A percentile compares a stretch with the other conserved stretches of the same genome.
Evolutionary conservation across 1,140 invertebrate species (phyloP).

Genomic region (Drosophila sp.): DNA sequence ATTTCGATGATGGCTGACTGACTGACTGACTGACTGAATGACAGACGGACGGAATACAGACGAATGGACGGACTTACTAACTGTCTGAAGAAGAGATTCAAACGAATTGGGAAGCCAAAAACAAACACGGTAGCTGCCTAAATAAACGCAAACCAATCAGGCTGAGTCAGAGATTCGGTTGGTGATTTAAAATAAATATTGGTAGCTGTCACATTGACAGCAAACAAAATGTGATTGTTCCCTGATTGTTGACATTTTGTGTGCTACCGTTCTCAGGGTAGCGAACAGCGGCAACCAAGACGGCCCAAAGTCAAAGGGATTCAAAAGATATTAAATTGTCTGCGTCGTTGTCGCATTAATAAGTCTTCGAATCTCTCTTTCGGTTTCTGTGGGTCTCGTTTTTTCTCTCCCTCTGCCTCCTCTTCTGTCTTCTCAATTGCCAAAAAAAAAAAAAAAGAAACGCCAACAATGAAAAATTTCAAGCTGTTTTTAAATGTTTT

Average conservation of each 20-base stretch:
- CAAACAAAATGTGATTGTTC: slow-evolving; percentile 80
- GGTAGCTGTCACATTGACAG: slow-evolving; percentile 78
- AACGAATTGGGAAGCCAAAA: slow-evolving; percentile 65
- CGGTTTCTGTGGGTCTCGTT: slow-evolving; percentile 5
- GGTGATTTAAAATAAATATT: slow-evolving; percentile 82
- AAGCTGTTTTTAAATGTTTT: slow-evolving; percentile 82
- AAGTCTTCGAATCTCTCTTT: slow-evolving; percentile 56
- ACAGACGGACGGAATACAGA: slow-evolving; percentile 32
- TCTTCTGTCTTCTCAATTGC: slow-evolving; percentile 55
- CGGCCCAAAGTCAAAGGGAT: slow-evolving; percentile 52
- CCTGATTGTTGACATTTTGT: slow-evolving; percentile 79
- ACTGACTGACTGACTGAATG: slow-evolving; percentile 48
- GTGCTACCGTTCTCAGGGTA: slow-evolving; percentile 54
- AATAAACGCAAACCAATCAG: slow-evolving; percentile 55
- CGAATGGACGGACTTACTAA: slow-evolving; percentile 39
- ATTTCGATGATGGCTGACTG: slow-evolving; percentile 61
- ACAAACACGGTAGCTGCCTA: slow-evolving; percentile 64
- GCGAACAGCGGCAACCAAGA: slow-evolving; percentile 22
- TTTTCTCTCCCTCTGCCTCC: slow-evolving; percentile 31
- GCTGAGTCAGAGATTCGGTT: slow-evolving; percentile 17
- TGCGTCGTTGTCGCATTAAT: slow-evolving; percentile 76
- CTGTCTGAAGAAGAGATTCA: slow-evolving; percentile 50
- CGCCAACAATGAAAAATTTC: slow-evolving; percentile 78
- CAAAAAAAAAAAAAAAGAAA: slow-evolving; percentile 45
- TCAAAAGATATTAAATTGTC: slow-evolving; percentile 79